These are phyloP conservation scores for Borostomias antarcticus DNA, from an alignment of 2,797 vertebrate species.

Conservation along the genomic window DNA sequence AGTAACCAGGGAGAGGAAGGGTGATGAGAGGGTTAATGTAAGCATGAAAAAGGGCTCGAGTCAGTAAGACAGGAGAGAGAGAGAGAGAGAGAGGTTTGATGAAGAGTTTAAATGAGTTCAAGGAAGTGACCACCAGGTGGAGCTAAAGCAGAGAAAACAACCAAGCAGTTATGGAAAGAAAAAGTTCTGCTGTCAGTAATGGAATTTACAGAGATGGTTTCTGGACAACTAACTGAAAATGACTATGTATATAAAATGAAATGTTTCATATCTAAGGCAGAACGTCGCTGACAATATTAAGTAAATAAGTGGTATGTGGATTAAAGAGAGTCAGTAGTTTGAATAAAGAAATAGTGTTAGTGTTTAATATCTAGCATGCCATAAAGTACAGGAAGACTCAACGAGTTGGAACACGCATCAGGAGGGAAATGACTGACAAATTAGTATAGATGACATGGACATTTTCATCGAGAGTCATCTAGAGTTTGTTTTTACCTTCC, in stretches of 20 bases:
- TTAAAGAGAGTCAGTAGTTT: neutral
- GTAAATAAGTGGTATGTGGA: neutral
- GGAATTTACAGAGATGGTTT: constrained; percentile 35
- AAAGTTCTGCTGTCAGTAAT: constrained; percentile 45
- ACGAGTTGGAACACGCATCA: constrained; percentile 45
- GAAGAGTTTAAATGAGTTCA: constrained; percentile 29
- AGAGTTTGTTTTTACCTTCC: constrained; percentile 86
- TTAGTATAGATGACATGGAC: constrained; percentile 60
- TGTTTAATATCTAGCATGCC: constrained; percentile 63
- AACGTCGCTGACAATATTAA: constrained; percentile 3
- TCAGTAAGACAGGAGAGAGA: neutral
- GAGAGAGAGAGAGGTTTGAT: constrained; percentile 40
- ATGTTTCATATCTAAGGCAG: neutral
- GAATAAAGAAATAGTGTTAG: constrained; percentile 39
- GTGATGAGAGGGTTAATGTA: constrained; percentile 63
- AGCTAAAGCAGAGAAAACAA: constrained; percentile 49
- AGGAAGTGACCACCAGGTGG: constrained; percentile 45
- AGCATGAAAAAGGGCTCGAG: constrained; percentile 41
- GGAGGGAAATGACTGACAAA: constrained; percentile 41
- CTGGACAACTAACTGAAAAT: neutral
- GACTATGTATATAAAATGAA: too few relatives aligned
- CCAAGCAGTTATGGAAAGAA: constrained; percentile 48
- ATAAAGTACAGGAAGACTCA: constrained; percentile 17
- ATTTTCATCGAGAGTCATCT: constrained; percentile 26
- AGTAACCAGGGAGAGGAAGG: constrained; percentile 71